Base-by-base conservation (phyloP, 2,797 vertebrate species). In the Coracias cyanogaster region DNA sequence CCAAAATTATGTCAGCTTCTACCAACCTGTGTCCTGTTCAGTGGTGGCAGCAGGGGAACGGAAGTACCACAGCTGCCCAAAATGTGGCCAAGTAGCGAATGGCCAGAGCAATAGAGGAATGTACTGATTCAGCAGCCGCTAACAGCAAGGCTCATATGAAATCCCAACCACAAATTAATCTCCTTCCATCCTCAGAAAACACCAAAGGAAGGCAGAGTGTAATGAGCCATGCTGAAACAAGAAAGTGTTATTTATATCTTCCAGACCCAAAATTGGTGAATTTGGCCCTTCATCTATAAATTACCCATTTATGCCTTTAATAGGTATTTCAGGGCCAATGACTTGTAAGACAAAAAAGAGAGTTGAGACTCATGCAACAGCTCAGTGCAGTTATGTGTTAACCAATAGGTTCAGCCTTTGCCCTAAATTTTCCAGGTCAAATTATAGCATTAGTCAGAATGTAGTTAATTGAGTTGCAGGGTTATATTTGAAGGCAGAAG, bases 251-350 rank as follows among this genome's bases (percentile, higher is more conserved):
- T 96, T 96, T 94, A 96, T 96, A 93, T 82, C 90, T 86, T 92
- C 94, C 90, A 97, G 94, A 95, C 54, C 37, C 45, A 39, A 71
- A 60, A 58, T 65, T 94, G 90, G 93, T 90, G 94, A 92, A 93
- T 95, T 96, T 95, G 95, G 95, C 81, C 93, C 95, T 94, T 94
- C 88, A 92, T 93, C 90, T 94, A 94, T 95, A 97, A 94, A 96
- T 95, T 93, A 96, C 52, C 71, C 60, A 73, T 92, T 96, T 94
- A 94, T 89, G 71, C 19, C 71, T 93, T 96, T 95, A 90, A 89
- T 81, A 95, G 39, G 74, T 87, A 96, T 94, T 95, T 95, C 93
- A 95, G 83, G 94, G 78, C 88, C 91, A 95, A 94, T 95, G 91
- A 95, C 86, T 89, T 94, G 81, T 80, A 96, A 90, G 86, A 94